These are phyloP conservation scores for Phrynocephalus forsythii DNA, from an alignment of 2,797 vertebrate species.

Conservation along the genomic window DNA sequence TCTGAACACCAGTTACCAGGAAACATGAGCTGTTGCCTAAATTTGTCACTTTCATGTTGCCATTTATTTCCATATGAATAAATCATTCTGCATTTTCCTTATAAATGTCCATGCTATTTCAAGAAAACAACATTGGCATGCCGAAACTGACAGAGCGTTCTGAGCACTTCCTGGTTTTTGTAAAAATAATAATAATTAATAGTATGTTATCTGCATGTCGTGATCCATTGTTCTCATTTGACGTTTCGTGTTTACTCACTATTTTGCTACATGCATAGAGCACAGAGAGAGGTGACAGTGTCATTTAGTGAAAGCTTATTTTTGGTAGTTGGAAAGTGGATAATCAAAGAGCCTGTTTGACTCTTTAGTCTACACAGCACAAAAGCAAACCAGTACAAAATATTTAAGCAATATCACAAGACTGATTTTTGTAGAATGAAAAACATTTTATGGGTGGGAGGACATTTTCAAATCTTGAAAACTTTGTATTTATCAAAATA, in stretches of 20 bases:
- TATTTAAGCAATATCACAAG: not conserved
- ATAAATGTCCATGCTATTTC: not conserved
- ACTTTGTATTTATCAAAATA: no score
- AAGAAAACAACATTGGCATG: slow-evolving; percentile 11
- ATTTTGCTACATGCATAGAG: not conserved
- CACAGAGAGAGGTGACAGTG: not conserved
- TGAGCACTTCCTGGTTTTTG: not conserved
- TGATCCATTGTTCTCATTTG: slow-evolving; percentile 4
- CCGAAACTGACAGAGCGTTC: slow-evolving; percentile 1
- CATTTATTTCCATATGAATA: not conserved
- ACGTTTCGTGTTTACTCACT: not conserved
- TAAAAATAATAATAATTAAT: not conserved
- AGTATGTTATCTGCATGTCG: not conserved
- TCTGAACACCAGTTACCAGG: not conserved
- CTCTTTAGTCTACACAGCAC: not conserved
- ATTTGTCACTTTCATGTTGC: not conserved
- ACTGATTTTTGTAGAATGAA: no score
- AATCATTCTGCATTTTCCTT: not conserved
- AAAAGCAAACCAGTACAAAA: no score
- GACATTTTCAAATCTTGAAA: no score
- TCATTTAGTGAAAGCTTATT: slow-evolving; percentile 11
- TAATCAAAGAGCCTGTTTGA: slow-evolving; percentile 4
- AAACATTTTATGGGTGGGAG: no score
- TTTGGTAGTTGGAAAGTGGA: slow-evolving; percentile 2
- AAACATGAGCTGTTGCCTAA: not conserved